Percentiles rank a stretch among this genome's conserved stretches.
Evolutionary conservation across 2,113 vertebrate species (phyloP).

Genomic region (Prionailurus bengalensis): DNA sequence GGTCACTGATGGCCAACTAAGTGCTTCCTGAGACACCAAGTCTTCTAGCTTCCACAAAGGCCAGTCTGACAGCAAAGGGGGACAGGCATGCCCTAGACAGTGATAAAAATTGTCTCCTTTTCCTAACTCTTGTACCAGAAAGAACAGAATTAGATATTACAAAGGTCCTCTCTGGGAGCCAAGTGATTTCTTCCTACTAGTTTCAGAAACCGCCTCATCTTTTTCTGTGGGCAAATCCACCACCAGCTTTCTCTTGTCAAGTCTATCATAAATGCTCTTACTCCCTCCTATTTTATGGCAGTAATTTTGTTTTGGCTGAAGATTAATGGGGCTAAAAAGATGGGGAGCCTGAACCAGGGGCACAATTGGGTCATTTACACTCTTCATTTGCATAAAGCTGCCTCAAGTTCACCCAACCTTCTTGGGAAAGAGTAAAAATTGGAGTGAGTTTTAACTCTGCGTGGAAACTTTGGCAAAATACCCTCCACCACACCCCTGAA

Average conservation of each 20-base stretch:
- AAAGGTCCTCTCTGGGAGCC: background rate
- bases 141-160: background rate
- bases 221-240: background rate
- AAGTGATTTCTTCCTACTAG: background rate
- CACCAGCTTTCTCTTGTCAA: conserved; percentile 34
- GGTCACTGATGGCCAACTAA: background rate
- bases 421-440: conserved; percentile 22
- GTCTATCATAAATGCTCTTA: conserved; percentile 21
- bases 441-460: background rate
- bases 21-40: background rate
- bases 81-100: background rate
- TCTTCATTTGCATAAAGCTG: conserved; percentile 67
- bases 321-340: conserved; percentile 69
- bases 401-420: conserved; percentile 29
- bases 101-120: background rate
- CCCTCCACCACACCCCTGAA: background rate
- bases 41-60: background rate
- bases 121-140: background rate
- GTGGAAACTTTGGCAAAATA: background rate
- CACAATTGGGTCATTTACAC: conserved; percentile 38
- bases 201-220: background rate
- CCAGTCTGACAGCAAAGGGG: background rate
- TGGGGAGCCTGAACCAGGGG: conserved; percentile 10
- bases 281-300: background rate
- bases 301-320: conserved; percentile 73